Percentiles rank a stretch among this genome's conserved stretches.
Conservation (phyloP, 1,140 invertebrate species). For the Globodera rostochiensis region DNA sequence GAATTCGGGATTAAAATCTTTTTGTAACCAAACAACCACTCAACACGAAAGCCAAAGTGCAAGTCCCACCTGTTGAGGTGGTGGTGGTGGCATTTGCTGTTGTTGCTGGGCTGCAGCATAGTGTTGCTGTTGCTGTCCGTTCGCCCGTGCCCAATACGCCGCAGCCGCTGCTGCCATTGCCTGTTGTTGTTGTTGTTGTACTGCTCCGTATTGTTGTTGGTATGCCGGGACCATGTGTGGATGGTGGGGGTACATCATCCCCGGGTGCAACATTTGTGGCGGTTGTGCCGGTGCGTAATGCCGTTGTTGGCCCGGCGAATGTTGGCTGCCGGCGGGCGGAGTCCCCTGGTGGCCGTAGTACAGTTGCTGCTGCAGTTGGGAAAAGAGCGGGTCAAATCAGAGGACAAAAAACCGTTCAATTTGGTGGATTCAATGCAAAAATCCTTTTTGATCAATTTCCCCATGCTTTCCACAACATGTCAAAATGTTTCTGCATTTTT, state of each 20-base stretch:
- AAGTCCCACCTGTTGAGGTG: neutral
- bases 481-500: too few relatives aligned
- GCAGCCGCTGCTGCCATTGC: neutral
- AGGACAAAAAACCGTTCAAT: too few relatives aligned
- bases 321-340: neutral
- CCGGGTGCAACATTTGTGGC: constrained; percentile 7
- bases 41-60: too few relatives aligned
- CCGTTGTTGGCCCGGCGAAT: constrained; percentile 7
- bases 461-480: too few relatives aligned
- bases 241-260: neutral
- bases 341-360: neutral
- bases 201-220: neutral
- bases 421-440: neutral
- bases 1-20: neutral
- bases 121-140: constrained; percentile 9
- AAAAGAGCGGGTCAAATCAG: neutral
- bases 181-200: constrained; percentile 19
- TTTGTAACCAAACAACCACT: neutral
- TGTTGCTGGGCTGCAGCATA: neutral
- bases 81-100: constrained; percentile 10
- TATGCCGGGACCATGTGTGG: neutral
- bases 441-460: neutral
- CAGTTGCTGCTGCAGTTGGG: neutral
- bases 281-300: neutral
- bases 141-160: constrained; percentile 1